Percentiles rank a stretch among this genome's conserved stretches.
These are phyloP conservation scores for Crossaster papposus DNA, from an alignment of 53 echinoderm and acorn worm species.

Conservation along the genomic window DNA sequence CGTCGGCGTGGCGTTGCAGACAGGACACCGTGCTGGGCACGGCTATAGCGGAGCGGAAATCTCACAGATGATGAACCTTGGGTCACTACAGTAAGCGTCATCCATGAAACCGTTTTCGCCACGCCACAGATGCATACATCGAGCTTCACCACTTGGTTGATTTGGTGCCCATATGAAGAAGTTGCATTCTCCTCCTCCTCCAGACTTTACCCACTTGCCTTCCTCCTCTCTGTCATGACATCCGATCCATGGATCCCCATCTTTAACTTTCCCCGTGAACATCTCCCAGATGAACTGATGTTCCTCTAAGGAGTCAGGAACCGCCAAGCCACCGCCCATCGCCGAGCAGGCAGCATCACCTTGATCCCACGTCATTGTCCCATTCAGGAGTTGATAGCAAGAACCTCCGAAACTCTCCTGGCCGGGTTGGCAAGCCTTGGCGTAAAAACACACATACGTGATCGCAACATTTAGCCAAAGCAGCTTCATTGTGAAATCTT, in stretches of 20 bases:
- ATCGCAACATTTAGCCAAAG: not conserved
- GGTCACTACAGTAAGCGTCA: no score
- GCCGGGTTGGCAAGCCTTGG: not conserved
- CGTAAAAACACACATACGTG: not conserved
- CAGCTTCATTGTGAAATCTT: not conserved
- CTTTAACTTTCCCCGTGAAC: not conserved
- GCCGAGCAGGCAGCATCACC: not conserved
- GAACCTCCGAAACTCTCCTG: conserved; percentile 3
- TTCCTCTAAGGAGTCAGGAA: not conserved
- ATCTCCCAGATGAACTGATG: conserved; percentile 14
- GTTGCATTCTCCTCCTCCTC: conserved; percentile 10
- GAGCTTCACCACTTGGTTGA: not conserved
- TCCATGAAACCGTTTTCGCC: no score
- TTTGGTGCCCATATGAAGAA: not conserved
- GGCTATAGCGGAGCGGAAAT: not conserved
- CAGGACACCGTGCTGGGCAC: not conserved
- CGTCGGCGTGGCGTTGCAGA: not conserved
- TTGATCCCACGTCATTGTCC: not conserved
- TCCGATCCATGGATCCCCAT: conserved; percentile 7
- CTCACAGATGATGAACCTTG: no score
- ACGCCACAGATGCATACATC: no score
- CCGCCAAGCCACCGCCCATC: not conserved
- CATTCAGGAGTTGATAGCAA: not conserved
- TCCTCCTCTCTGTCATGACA: conserved; percentile 7
- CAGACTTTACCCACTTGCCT: conserved; percentile 14